A percentile compares a stretch with the other conserved stretches of the same genome.
Conservation (phyloP, 1,140 invertebrate genomes). For the Cotesia vestalis region DNA sequence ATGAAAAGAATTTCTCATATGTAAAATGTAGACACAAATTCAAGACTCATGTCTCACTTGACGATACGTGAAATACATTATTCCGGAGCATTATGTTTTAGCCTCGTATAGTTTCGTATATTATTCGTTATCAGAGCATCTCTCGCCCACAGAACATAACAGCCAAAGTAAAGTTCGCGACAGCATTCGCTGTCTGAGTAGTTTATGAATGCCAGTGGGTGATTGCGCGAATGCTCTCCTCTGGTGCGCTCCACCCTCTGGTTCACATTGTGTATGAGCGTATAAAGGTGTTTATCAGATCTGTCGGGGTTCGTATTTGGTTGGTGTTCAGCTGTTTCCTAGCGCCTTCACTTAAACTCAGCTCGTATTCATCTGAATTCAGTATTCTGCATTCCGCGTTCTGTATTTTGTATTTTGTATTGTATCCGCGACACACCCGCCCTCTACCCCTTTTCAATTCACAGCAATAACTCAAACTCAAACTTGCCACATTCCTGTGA, state of each 20-base stretch:
- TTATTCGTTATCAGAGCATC: conserved; percentile 46
- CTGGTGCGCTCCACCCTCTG: too few relatives aligned
- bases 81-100: conserved; percentile 4
- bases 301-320: conserved; percentile 11
- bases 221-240: conserved; percentile 39
- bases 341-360: conserved; percentile 8
- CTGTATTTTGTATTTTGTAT: too few relatives aligned
- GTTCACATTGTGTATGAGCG: too few relatives aligned
- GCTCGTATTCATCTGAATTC: background rate
- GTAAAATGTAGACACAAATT: background rate
- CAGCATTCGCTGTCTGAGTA: conserved; percentile 45
- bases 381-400: too few relatives aligned
- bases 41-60: background rate
- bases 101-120: conserved; percentile 26
- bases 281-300: conserved; percentile 46
- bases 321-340: conserved; percentile 20
- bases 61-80: conserved; percentile 14
- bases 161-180: conserved; percentile 44
- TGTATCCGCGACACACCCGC: conserved; percentile 5
- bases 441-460: conserved; percentile 14
- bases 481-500: background rate
- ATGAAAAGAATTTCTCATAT: too few relatives aligned
- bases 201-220: conserved; percentile 49
- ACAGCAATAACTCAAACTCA: conserved; percentile 11
- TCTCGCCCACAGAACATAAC: conserved; percentile 21